phyloP scores from a whole-genome alignment of 2,797 vertebrate species.

The Sebastolobus alascanus region DNA sequence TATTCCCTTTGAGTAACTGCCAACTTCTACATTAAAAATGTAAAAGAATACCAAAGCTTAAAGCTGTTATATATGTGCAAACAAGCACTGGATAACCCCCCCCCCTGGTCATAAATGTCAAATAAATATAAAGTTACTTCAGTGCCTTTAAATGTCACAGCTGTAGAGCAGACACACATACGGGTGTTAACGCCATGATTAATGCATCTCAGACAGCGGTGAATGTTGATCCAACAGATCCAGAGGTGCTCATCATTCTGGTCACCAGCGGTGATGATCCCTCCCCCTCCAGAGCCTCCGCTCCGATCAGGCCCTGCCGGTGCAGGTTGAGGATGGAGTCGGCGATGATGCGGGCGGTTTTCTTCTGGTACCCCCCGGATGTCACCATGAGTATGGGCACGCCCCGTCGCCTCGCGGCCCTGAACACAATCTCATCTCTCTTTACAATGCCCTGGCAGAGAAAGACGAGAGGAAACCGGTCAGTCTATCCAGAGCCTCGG shows the following conservation, averaged over 20 bases:
- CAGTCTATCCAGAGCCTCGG: not conserved
- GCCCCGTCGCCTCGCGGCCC: slow-evolving; percentile 82
- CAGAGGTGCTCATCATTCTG: slow-evolving; percentile 59
- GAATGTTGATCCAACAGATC: slow-evolving; percentile 54
- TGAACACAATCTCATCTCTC: slow-evolving; percentile 94
- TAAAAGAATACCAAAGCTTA: not conserved
- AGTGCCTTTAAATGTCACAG: slow-evolving; percentile 25
- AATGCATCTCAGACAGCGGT: slow-evolving; percentile 54
- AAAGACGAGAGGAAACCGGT: not conserved
- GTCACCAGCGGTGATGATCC: slow-evolving; percentile 65
- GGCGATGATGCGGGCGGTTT: slow-evolving; percentile 94
- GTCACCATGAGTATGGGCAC: slow-evolving; percentile 97
- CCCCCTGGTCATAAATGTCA: not conserved
- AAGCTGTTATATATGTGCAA: slow-evolving; percentile 55
- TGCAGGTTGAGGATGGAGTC: slow-evolving; percentile 96
- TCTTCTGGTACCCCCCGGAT: slow-evolving; percentile 96
- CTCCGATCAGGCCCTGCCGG: slow-evolving; percentile 87
- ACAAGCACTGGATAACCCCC: slow-evolving; percentile 35
- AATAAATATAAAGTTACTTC: slow-evolving; percentile 23
- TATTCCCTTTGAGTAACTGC: slow-evolving; percentile 33
- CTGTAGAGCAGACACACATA: slow-evolving; percentile 3
- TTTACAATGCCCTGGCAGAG: slow-evolving; percentile 90
- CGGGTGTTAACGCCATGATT: not conserved
- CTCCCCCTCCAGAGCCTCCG: slow-evolving; percentile 61
- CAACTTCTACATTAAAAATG: not conserved